Conservation (phyloP, 2,888 invertebrate species). For the Hemicrepidius hirtus region DNA sequence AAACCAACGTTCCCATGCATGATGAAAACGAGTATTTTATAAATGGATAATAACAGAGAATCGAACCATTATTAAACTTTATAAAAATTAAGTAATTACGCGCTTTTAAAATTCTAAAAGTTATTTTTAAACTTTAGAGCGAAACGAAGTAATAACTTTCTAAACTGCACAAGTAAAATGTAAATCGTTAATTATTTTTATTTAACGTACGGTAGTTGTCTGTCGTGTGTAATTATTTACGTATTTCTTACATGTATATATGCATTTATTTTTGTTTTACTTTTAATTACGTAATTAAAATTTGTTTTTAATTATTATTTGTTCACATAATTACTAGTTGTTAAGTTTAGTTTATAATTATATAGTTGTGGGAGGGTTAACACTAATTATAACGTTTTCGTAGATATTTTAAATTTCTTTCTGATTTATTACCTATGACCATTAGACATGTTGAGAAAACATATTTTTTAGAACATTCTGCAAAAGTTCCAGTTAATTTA, state of each 20-base stretch:
- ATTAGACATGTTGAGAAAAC: not conserved
- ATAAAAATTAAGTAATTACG: constrained; percentile 20
- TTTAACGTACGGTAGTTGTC: constrained; percentile 4
- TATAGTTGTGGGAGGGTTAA: constrained; percentile 3
- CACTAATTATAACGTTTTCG: constrained; percentile 5
- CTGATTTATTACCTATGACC: not conserved
- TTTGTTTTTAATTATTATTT: constrained; percentile 27
- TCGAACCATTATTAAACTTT: not conserved
- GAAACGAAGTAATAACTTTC: constrained; percentile 1
- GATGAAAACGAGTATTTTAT: constrained; percentile 3
- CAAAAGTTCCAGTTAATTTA: not conserved
- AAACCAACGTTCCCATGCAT: constrained; percentile 54
- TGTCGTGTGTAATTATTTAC: constrained; percentile 1
- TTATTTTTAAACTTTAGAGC: not conserved
- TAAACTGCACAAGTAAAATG: constrained; percentile 10
- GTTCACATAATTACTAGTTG: constrained; percentile 21
- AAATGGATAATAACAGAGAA: not conserved
- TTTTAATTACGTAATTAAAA: constrained; percentile 31
- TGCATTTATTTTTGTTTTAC: constrained; percentile 16
- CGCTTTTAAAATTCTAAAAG: not conserved
- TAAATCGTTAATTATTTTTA: constrained; percentile 25
- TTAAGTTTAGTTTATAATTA: constrained; percentile 26
- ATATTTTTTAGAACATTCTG: not conserved
- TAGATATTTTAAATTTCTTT: not conserved
- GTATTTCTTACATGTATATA: constrained; percentile 7